These are phyloP conservation scores for Prolemur simus DNA, from an alignment of 2,113 vertebrate species.

Conservation along the genomic window DNA sequence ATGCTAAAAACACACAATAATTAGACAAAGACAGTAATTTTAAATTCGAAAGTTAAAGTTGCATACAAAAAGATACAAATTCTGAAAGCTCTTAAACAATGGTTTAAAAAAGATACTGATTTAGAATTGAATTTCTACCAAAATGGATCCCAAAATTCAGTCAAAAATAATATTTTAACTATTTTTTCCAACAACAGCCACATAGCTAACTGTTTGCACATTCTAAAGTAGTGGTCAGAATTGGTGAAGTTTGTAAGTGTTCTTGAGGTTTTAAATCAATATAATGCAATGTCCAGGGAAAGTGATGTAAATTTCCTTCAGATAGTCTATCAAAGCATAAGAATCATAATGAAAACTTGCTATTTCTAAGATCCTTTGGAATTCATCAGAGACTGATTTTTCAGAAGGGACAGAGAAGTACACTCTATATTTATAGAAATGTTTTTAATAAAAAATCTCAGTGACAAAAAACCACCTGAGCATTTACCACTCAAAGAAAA, in stretches of 20 bases:
- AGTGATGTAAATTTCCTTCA: neutral
- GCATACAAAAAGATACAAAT: neutral
- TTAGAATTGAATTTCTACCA: neutral
- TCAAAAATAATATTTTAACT: neutral
- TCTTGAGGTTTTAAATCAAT: neutral
- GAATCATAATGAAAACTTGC: neutral
- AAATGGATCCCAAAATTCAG: neutral
- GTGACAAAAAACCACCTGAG: neutral
- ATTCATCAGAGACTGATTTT: neutral
- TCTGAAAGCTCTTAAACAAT: neutral
- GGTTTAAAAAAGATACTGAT: neutral
- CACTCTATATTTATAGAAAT: neutral
- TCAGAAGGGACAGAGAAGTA: neutral
- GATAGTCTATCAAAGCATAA: neutral
- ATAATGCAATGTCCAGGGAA: neutral
- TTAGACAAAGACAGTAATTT: neutral
- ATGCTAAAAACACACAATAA: neutral
- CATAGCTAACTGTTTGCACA: neutral
- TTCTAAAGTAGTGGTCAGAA: neutral
- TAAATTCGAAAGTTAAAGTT: constrained; percentile 17
- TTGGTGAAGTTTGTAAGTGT: neutral
- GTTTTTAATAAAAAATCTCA: neutral
- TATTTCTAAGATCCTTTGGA: neutral
- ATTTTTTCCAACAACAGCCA: neutral
- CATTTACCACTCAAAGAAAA: neutral